Evolutionary conservation across 2,888 invertebrate species (phyloP).

Genomic region (Ennomos erosarius): DNA sequence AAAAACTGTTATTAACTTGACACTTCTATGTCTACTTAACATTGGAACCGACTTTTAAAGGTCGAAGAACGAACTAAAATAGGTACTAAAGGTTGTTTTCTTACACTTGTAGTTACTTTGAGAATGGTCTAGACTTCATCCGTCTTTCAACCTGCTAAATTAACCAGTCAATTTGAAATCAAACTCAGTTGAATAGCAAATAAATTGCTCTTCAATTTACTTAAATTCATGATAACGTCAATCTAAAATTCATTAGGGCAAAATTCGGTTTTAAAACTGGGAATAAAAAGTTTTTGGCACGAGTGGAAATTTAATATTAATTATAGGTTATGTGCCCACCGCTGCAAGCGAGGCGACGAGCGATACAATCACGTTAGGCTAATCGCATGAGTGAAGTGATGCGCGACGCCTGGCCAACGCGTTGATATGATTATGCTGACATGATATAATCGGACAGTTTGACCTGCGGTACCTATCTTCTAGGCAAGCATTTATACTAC

Average conservation of each 20-base stretch:
- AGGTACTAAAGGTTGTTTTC: not conserved
- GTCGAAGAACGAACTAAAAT: not conserved
- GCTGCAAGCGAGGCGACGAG: conserved; percentile 46
- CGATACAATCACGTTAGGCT: conserved; percentile 57
- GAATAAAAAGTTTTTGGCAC: conserved; percentile 2
- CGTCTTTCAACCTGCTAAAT: not conserved
- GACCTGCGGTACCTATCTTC: too few species aligned
- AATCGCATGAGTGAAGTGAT: conserved; percentile 66
- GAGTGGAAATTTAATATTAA: conserved; percentile 41
- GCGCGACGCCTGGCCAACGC: conserved; percentile 38
- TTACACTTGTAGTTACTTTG: not conserved
- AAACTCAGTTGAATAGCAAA: not conserved
- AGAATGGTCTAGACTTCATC: not conserved
- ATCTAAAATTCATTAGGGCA: conserved; percentile 18
- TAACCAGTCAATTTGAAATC: not conserved
- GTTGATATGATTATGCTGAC: not conserved
- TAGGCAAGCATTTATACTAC: too few species aligned
- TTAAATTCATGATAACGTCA: conserved; percentile 10
- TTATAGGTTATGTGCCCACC: conserved; percentile 51
- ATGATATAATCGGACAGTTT: too few species aligned
- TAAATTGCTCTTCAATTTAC: conserved; percentile 12
- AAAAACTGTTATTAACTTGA: too few species aligned
- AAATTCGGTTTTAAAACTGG: conserved; percentile 2
- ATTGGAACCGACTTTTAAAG: not conserved
- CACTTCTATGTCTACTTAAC: too few species aligned